Percentiles rank a stretch among this genome's conserved stretches.
Conservation (phyloP, 2,797 vertebrate species). For the Tiaroga cobitis region DNA sequence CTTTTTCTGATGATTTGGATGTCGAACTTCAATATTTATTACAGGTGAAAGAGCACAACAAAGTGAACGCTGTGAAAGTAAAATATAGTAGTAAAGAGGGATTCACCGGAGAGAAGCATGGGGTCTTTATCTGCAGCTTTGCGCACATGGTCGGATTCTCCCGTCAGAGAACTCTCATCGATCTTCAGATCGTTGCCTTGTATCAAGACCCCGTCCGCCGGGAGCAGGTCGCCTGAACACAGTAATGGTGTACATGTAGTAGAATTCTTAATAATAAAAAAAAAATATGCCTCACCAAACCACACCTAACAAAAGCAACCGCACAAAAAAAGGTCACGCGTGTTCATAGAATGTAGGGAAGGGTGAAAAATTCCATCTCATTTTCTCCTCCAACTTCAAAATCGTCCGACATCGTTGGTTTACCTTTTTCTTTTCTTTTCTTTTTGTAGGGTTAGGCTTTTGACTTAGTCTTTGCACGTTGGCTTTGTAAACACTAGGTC, state of each 20-base stretch:
- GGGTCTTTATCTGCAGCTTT: conserved; percentile 94
- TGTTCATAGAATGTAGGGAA: too few species aligned
- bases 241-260: neutral
- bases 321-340: neutral
- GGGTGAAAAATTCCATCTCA: too few species aligned
- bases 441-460: too few species aligned
- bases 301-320: neutral
- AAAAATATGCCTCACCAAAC: neutral
- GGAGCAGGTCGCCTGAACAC: conserved; percentile 90
- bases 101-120: conserved; percentile 94
- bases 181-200: conserved; percentile 98
- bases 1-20: neutral
- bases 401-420: too few species aligned
- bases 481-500: too few species aligned
- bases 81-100: neutral
- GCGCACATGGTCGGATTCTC: conserved; percentile 96
- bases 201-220: conserved; percentile 93
- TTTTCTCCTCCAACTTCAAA: too few species aligned
- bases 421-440: too few species aligned
- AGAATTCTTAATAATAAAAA: neutral
- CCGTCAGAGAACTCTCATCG: conserved; percentile 96
- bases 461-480: too few species aligned
- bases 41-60: neutral
- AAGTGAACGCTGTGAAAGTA: neutral
- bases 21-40: too few species aligned